Evolutionary conservation across 2,888 invertebrate genomes (phyloP).

Genomic region (Euclidia mi): DNA sequence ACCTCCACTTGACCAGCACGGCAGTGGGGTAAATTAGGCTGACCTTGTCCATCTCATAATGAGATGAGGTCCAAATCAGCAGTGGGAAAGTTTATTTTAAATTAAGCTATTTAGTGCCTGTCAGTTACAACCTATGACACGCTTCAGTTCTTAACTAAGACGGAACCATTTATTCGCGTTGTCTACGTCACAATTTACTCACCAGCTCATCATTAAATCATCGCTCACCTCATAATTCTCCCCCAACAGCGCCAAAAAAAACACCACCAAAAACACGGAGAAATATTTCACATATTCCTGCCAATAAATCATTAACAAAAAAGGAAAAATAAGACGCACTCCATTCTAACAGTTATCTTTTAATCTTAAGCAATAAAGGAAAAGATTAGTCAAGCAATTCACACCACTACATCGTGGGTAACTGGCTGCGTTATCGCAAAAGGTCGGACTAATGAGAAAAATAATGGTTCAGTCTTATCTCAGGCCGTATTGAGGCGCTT

Average conservation of each 20-base stretch:
- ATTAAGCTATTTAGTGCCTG: no score
- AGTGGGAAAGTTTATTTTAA: no score
- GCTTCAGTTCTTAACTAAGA: no score
- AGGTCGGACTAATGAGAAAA: conserved; percentile 57
- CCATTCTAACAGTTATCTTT: conserved; percentile 55
- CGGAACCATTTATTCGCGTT: no score
- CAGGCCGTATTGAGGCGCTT: conserved; percentile 41
- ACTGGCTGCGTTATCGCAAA: conserved; percentile 56
- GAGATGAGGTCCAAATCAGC: no score
- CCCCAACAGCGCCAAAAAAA: neutral
- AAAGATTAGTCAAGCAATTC: conserved; percentile 63
- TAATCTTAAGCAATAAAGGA: conserved; percentile 62
- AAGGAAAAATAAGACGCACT: conserved; percentile 40
- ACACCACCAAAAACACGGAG: conserved; percentile 3
- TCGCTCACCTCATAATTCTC: neutral
- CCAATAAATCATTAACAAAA: conserved; percentile 39
- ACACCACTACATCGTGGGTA: conserved; percentile 49
- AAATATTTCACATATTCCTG: conserved; percentile 25
- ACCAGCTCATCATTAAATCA: neutral
- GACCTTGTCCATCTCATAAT: no score
- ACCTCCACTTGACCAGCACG: no score
- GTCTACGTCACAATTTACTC: neutral
- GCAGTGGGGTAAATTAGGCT: no score
- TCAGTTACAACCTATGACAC: no score
- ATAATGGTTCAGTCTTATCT: conserved; percentile 56